Conservation (phyloP, 2,888 invertebrate species). For the Eupithecia inturbata region DNA sequence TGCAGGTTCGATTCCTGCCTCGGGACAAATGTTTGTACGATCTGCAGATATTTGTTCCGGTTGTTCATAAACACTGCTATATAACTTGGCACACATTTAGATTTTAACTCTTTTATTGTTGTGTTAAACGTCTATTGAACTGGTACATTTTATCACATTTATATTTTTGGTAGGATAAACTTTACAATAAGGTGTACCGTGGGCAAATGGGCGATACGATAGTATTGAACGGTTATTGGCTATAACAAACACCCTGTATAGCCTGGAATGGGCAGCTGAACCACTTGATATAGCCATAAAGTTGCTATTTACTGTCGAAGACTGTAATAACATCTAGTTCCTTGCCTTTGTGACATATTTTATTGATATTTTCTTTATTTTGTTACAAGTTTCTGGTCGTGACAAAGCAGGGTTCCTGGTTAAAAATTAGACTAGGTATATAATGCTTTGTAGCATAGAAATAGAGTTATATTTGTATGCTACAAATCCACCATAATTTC, state of each 20-base stretch:
- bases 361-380: slow-evolving; percentile 1
- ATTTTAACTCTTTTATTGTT: no score
- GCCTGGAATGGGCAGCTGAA: slow-evolving; percentile 6
- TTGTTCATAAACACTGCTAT: no score
- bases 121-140: no score
- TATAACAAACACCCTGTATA: slow-evolving; percentile 19
- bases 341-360: not conserved
- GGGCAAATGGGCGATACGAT: slow-evolving; percentile 7
- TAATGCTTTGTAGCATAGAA: no score
- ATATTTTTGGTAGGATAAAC: no score
- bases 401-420: not conserved
- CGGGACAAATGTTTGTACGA: no score
- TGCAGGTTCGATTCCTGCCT: no score
- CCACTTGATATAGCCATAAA: slow-evolving; percentile 2
- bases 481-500: no score
- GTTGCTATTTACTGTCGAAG: not conserved
- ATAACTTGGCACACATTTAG: no score
- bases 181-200: slow-evolving; percentile 9
- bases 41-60: no score
- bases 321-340: not conserved
- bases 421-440: not conserved
- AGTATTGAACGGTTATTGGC: slow-evolving; percentile 22
- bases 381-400: not conserved
- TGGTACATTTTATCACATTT: no score
- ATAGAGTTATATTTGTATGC: no score